Conservation (phyloP, 2,888 invertebrate genomes). For the Zonitis immaculata region DNA sequence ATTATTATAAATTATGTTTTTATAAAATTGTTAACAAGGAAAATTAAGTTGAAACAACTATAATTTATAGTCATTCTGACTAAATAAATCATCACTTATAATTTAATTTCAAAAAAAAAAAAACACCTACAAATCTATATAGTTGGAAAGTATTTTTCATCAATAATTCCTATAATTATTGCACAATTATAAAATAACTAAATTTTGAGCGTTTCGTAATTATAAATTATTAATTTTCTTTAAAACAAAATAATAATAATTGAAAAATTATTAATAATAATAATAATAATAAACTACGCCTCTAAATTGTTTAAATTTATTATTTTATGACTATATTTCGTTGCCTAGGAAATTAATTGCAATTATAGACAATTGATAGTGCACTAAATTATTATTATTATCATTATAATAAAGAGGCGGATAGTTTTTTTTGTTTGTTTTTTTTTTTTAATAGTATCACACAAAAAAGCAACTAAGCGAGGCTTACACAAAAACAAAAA, state of each 20-base stretch:
- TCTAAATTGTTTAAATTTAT: background rate
- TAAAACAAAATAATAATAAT: no score
- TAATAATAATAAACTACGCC: background rate
- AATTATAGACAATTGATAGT: constrained; percentile 4
- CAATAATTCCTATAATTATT: constrained; percentile 25
- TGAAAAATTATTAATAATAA: background rate
- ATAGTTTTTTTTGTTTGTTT: constrained; percentile 12
- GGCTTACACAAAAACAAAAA: no score
- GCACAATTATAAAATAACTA: constrained; percentile 28
- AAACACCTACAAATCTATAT: constrained; percentile 18
- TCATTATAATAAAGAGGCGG: no score
- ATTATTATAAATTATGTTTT: constrained; percentile 20
- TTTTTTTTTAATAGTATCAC: no score
- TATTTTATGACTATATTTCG: constrained; percentile 22
- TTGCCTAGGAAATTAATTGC: constrained; percentile 20
- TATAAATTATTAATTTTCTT: background rate
- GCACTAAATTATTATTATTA: no score
- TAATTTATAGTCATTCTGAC: constrained; percentile 30
- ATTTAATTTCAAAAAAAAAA: constrained; percentile 24
- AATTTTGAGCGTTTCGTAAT: constrained; percentile 27
- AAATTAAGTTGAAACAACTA: constrained; percentile 21
- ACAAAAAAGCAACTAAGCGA: no score
- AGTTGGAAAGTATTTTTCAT: background rate
- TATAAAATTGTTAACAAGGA: constrained; percentile 22
- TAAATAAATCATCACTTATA: constrained; percentile 30